Evolutionary conservation across 92 coral and sea anemone species (phyloP).

Genomic region (Hydrozoanthus gracilis): DNA sequence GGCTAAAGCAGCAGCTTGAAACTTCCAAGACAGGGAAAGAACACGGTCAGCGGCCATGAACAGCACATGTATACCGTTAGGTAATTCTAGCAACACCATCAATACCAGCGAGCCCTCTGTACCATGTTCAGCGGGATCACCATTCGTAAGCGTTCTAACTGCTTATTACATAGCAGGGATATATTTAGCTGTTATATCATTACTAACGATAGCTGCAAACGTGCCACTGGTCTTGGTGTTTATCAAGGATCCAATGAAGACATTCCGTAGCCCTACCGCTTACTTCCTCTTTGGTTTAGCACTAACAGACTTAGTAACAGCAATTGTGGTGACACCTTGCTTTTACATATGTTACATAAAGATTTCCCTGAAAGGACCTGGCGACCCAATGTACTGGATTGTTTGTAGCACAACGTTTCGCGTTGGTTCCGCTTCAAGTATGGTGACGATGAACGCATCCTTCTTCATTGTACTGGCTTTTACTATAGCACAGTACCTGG

Average conservation of each 20-base stretch:
- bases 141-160: no score
- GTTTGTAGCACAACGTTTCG: not conserved
- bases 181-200: not conserved
- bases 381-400: not conserved
- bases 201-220: slow-evolving; percentile 3
- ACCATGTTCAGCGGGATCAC: not conserved
- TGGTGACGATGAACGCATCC: not conserved
- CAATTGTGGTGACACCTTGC: not conserved
- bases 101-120: not conserved
- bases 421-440: not conserved
- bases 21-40: no score
- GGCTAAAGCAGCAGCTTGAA: no score
- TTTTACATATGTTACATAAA: not conserved
- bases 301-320: not conserved
- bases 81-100: not conserved
- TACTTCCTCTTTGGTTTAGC: not conserved
- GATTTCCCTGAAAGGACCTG: not conserved
- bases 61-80: not conserved
- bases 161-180: not conserved
- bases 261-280: slow-evolving; percentile 5
- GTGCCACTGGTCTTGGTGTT: not conserved
- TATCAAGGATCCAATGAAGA: slow-evolving; percentile 11
- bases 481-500: slow-evolving; percentile 2
- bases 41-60: not conserved
- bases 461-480: not conserved